phyloP scores from a whole-genome alignment of 2,113 vertebrate species.

The Lophius piscatorius region DNA sequence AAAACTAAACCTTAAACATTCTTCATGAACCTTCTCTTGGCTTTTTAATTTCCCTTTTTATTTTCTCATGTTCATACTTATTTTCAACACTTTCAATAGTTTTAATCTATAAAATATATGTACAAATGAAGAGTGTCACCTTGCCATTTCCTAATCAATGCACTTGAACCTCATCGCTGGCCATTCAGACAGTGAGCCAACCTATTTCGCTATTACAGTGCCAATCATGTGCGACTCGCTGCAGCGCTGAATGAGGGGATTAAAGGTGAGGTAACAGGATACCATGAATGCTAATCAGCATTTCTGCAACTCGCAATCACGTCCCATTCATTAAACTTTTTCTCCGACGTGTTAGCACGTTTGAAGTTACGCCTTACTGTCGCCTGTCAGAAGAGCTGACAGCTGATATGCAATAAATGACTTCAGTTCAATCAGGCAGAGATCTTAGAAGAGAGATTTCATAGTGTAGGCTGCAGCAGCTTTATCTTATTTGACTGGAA shows the following conservation, averaged over 20 bases:
- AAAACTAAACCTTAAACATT: not conserved
- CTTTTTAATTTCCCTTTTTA: not conserved
- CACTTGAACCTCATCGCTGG: constrained; percentile 61
- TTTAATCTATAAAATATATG: no score
- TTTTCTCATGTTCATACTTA: not conserved
- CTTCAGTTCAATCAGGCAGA: no score
- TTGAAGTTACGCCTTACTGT: constrained; percentile 46
- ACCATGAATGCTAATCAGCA: constrained; percentile 69
- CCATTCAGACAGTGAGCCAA: constrained; percentile 48
- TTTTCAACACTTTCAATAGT: no score
- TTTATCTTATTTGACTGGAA: constrained; percentile 5
- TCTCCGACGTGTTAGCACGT: constrained; percentile 23
- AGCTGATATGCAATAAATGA: constrained; percentile 37
- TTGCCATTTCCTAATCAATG: constrained; percentile 58
- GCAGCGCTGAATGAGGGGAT: constrained; percentile 2
- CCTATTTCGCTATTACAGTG: constrained; percentile 52
- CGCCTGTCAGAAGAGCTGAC: constrained; percentile 37
- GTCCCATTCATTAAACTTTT: constrained; percentile 64
- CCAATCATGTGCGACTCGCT: constrained; percentile 45
- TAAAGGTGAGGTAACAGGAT: constrained; percentile 30
- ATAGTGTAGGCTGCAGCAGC: not conserved
- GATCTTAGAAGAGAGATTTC: constrained; percentile 3
- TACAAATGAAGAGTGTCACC: no score
- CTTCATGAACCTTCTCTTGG: not conserved
- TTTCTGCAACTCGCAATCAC: constrained; percentile 67